Conservation (phyloP, 2,797 vertebrate genomes). For the Sphaeramia orbicularis region DNA sequence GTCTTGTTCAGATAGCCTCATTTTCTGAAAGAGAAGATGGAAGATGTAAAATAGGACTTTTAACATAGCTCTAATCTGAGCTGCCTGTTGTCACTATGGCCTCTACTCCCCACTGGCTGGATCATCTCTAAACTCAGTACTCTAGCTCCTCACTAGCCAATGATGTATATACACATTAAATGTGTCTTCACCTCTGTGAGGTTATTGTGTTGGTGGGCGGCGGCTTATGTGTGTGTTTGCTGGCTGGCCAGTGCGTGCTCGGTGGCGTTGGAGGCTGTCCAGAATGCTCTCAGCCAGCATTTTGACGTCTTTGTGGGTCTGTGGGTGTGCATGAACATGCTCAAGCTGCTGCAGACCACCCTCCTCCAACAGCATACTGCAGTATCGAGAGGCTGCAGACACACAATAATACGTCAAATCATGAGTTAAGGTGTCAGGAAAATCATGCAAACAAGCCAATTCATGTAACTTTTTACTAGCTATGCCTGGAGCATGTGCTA, state of each 20-base stretch:
- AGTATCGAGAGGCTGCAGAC: conserved; percentile 91
- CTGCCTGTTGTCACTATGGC: too few species aligned
- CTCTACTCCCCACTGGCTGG: too few species aligned
- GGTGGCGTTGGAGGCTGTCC: conserved; percentile 93
- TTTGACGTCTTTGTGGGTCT: conserved; percentile 93
- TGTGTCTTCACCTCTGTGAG: conserved; percentile 45
- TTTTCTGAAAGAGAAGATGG: conserved; percentile 49
- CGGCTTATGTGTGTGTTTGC: conserved; percentile 43
- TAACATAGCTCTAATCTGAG: too few species aligned
- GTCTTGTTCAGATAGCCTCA: conserved; percentile 17
- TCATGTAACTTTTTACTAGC: background rate
- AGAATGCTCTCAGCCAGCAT: conserved; percentile 92
- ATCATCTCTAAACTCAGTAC: too few species aligned
- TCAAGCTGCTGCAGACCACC: conserved; percentile 94
- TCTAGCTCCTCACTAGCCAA: background rate
- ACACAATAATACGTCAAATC: background rate
- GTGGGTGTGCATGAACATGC: conserved; percentile 89
- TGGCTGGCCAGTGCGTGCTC: conserved; percentile 90
- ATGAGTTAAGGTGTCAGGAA: background rate
- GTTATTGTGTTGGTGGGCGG: conserved; percentile 52
- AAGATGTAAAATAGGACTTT: conserved; percentile 7
- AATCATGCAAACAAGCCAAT: background rate
- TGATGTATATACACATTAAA: background rate
- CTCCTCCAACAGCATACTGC: conserved; percentile 98
- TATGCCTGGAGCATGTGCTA: too few species aligned